Conservation (phyloP, 2,113 vertebrate genomes). For the Protobothrops flavoviridis region DNA sequence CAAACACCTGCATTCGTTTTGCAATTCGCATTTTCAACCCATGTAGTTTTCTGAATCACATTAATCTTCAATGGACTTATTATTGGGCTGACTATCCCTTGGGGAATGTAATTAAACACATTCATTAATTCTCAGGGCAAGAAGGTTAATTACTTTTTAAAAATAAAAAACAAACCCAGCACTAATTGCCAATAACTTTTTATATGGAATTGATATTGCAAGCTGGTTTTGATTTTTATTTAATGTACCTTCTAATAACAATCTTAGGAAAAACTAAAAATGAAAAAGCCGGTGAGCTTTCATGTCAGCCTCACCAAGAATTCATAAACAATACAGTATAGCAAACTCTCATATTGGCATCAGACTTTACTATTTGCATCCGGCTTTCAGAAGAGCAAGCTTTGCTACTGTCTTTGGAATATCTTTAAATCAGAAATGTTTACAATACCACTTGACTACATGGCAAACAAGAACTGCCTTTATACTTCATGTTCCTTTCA, state of each 20-base stretch:
- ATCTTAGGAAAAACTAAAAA: conserved; percentile 32
- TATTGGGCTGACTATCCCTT: conserved; percentile 65
- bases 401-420: neutral
- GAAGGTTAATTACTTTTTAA: conserved; percentile 68
- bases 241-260: conserved; percentile 36
- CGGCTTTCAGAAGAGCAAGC: neutral
- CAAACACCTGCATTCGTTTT: conserved; percentile 54
- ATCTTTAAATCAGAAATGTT: neutral
- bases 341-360: rapidly evolving
- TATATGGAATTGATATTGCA: conserved; percentile 61
- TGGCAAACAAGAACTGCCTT: neutral
- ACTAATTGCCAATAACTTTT: conserved; percentile 71
- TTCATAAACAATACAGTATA: neutral
- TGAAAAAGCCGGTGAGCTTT: neutral
- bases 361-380: rapidly evolving
- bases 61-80: conserved; percentile 62
- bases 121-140: conserved; percentile 72
- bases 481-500: neutral
- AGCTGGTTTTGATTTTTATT: conserved; percentile 60
- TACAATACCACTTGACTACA: neutral
- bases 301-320: neutral
- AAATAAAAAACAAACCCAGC: conserved; percentile 14
- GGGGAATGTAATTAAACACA: conserved; percentile 65
- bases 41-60: conserved; percentile 57
- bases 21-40: conserved; percentile 60